Conservation (phyloP, 92 coral and sea anemone genomes). For the Actinernus sp. region DNA sequence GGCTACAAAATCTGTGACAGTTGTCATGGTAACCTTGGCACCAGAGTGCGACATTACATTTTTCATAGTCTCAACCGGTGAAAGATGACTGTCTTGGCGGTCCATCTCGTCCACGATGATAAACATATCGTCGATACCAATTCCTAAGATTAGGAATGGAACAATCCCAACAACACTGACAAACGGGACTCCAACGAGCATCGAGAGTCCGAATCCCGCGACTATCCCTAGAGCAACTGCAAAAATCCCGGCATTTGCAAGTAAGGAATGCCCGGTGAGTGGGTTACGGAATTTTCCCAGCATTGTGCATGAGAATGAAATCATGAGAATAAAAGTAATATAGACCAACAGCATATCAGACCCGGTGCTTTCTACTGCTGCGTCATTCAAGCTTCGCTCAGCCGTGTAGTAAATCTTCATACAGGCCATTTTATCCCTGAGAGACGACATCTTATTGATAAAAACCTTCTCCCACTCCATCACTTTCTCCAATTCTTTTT, state of each 20-base stretch:
- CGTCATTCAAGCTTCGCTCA: conserved; percentile 82
- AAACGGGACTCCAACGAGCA: conserved; percentile 61
- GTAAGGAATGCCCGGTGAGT: conserved; percentile 74
- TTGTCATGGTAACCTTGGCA: conserved; percentile 80
- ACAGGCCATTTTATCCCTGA: conserved; percentile 38
- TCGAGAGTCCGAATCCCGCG: conserved; percentile 74
- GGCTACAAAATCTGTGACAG: conserved; percentile 82
- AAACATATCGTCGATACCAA: conserved; percentile 89
- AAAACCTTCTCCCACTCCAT: conserved; percentile 66
- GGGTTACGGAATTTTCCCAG: conserved; percentile 74
- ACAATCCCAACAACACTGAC: conserved; percentile 75
- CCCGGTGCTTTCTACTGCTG: conserved; percentile 86
- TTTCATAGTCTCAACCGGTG: conserved; percentile 70
- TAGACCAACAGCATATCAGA: conserved; percentile 60
- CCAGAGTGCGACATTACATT: conserved; percentile 80
- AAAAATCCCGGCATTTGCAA: conserved; percentile 69
- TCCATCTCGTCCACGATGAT: conserved; percentile 77
- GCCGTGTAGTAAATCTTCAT: conserved; percentile 56
- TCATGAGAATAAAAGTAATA: conserved; percentile 72
- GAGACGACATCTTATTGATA: conserved; percentile 42
- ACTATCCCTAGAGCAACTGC: conserved; percentile 74
- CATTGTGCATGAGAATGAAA: conserved; percentile 63
- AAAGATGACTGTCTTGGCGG: conserved; percentile 36
- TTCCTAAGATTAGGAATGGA: conserved; percentile 82
- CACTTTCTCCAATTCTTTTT: conserved; percentile 17